phyloP scores from a whole-genome alignment of 2,797 vertebrate species.

The Schizopygopsis pylzovi region DNA sequence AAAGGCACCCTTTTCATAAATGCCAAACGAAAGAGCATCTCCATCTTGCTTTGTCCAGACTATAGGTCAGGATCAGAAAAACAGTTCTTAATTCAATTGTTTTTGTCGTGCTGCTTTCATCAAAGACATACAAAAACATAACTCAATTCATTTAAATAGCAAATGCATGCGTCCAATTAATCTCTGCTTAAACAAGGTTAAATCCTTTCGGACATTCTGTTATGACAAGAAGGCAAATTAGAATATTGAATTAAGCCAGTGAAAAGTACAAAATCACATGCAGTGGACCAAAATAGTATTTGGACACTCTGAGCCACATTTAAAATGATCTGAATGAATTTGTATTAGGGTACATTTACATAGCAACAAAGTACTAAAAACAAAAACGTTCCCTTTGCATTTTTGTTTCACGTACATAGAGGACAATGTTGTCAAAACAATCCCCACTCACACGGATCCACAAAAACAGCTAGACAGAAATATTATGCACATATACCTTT shows the following conservation, averaged over 20 bases:
- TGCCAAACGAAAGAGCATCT: constrained; percentile 18
- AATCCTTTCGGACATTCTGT: background rate
- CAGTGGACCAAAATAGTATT: background rate
- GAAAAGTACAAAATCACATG: background rate
- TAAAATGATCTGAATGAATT: background rate
- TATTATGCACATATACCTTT: background rate
- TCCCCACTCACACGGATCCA: background rate
- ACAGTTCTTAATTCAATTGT: background rate
- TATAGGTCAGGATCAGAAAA: background rate
- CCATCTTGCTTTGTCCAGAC: constrained; percentile 2
- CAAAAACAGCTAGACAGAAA: background rate
- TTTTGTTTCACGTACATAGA: background rate
- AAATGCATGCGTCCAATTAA: constrained; percentile 3
- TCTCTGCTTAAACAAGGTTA: background rate
- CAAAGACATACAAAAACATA: background rate
- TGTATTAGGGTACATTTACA: background rate
- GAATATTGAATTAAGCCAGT: background rate
- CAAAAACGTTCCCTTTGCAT: background rate
- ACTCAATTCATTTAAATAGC: background rate
- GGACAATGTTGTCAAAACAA: background rate
- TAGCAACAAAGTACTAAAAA: background rate
- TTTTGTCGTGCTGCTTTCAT: constrained; percentile 3
- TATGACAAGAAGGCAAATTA: background rate
- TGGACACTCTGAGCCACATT: background rate
- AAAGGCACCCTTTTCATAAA: constrained; percentile 2